Conservation (phyloP, 2,888 invertebrate genomes). For the Entomobrya proxima region DNA sequence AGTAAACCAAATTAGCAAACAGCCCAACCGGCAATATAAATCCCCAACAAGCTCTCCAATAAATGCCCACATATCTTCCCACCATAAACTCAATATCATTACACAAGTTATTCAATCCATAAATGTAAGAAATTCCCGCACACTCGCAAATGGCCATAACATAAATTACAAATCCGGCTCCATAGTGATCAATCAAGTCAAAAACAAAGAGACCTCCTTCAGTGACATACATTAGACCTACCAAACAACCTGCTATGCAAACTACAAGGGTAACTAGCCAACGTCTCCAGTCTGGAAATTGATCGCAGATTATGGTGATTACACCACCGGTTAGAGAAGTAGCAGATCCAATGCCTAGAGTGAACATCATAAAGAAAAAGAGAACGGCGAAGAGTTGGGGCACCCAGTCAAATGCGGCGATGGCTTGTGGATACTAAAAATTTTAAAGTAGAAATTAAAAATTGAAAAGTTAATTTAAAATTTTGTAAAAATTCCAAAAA, state of each 20-base stretch:
- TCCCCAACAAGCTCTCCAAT: slow-evolving; percentile 90
- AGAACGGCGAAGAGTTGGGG: slow-evolving; percentile 88
- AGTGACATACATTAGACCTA: slow-evolving; percentile 85
- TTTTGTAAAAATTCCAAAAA: too few species aligned
- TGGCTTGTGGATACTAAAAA: slow-evolving; percentile 88
- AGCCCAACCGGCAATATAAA: slow-evolving; percentile 79
- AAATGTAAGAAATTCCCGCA: slow-evolving; percentile 80
- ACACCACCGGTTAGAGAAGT: slow-evolving; percentile 84
- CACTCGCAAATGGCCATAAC: slow-evolving; percentile 81
- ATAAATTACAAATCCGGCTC: slow-evolving; percentile 82
- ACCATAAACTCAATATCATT: slow-evolving; percentile 76
- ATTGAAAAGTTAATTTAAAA: not conserved
- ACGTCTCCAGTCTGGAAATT: slow-evolving; percentile 81
- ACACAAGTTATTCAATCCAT: slow-evolving; percentile 78
- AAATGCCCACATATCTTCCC: slow-evolving; percentile 80
- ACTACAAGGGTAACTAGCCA: slow-evolving; percentile 82
- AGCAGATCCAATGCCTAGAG: slow-evolving; percentile 86
- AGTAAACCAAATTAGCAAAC: slow-evolving; percentile 20
- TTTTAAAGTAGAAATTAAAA: slow-evolving; percentile 78
- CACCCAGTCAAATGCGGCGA: slow-evolving; percentile 84
- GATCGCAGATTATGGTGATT: slow-evolving; percentile 84
- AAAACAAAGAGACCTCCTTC: slow-evolving; percentile 81
- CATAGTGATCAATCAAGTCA: slow-evolving; percentile 81
- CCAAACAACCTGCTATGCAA: slow-evolving; percentile 81
- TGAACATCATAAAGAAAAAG: slow-evolving; percentile 90